Base-by-base conservation (phyloP, 2,113 vertebrate genomes). In the Nyctibius bracteatus region DNA sequence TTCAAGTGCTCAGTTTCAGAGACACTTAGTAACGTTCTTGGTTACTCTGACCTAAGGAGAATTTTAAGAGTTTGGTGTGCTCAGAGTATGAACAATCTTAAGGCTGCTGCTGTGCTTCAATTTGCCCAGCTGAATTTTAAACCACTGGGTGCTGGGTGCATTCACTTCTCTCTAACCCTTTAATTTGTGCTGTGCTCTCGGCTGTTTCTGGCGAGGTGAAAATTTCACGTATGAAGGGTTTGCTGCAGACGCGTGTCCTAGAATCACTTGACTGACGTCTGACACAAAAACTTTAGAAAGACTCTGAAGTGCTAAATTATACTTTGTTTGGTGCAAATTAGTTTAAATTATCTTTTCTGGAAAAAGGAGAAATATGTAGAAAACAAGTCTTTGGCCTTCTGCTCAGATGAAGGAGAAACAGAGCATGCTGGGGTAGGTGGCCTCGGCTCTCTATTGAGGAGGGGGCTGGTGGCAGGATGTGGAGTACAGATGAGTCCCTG, bases 331-430 rank as follows among this genome's bases (percentile, higher is more conserved):
- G 12, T 70, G 51, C 41, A 86, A 41, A 55, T 30, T 47, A 70
- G 5, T 57, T 75, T 65, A 57, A 30, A 85, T 52, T n/a, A 90
- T 4, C 16, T 6, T 57, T 82, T 63, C 24, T 41, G 28, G n/a
- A 44, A 75, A 75, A 66, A 43, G 41, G 59, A 91, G n/a, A 59
- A 62, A 74, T 12, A 12, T 81, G 44, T 52, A 92, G 47, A 61
- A 75, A 94, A 49, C 15, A 52, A 65, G 12, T 68, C 27, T 80
- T 58, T 58, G 70, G 96, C 92, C 87, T 94, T 95, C 87, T 97
- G 96, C 94, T 96, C 94, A 96, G 95, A 94, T 96, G 95, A 96
- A 96, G 87, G 95, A 96, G 74, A 91, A 95, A 79, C 77, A 92
- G 47, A 41, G 93, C 93, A 96, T 87, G 94, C 89, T 67, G 65